Evolutionary conservation across 2,113 vertebrate species (phyloP).

Genomic region (Arenaria interpres): DNA sequence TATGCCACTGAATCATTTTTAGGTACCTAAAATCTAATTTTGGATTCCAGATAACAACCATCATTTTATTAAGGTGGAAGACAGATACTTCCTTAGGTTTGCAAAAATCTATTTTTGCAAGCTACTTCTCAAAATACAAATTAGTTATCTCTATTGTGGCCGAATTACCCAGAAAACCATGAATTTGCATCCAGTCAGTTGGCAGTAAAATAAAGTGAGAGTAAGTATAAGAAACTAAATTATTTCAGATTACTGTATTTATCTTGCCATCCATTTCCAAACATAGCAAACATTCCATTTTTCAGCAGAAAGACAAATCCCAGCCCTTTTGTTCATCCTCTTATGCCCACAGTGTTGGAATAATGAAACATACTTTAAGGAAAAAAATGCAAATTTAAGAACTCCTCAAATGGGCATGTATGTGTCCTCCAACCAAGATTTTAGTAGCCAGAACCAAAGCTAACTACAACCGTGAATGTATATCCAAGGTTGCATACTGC

Average conservation of each 20-base stretch:
- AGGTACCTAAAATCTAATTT: neutral
- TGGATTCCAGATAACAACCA: neutral
- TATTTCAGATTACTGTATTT: neutral
- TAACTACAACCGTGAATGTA: neutral
- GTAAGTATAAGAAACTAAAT: neutral
- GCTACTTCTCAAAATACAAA: neutral
- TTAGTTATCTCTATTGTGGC: neutral
- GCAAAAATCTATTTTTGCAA: neutral
- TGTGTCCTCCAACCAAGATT: neutral
- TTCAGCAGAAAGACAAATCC: neutral
- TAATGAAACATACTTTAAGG: neutral
- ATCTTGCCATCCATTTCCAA: neutral
- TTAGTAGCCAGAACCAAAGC: neutral
- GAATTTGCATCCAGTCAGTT: neutral
- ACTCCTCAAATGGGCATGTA: neutral
- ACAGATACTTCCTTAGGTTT: neutral
- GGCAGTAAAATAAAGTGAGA: neutral
- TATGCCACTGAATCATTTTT: neutral
- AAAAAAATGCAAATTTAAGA: neutral
- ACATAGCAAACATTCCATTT: neutral
- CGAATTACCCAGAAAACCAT: neutral
- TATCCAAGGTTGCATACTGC: neutral
- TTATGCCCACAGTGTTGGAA: neutral
- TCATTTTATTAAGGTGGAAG: neutral
- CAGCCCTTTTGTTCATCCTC: neutral